phyloP scores from a whole-genome alignment of 2,797 vertebrate species.

The Scyliorhinus canicula region DNA sequence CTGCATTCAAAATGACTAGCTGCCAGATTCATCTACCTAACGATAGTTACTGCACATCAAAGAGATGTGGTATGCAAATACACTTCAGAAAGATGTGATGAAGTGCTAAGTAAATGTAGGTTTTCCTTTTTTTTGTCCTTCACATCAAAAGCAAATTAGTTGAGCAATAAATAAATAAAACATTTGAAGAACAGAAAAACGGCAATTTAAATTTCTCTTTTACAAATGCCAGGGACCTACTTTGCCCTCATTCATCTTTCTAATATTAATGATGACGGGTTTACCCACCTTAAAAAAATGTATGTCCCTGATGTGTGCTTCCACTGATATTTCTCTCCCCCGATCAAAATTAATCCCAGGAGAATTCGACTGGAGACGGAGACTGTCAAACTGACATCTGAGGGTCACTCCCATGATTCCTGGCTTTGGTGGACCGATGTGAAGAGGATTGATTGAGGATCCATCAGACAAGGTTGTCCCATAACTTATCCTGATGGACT shows the following conservation, averaged over 20 bases:
- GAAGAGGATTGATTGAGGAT: constrained; percentile 46
- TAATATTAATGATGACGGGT: constrained; percentile 9
- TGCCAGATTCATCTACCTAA: background rate
- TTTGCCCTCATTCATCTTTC: constrained; percentile 32
- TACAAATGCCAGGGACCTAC: background rate
- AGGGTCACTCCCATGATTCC: background rate
- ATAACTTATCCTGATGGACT: constrained; percentile 52
- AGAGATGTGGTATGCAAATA: background rate
- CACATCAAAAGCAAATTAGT: background rate
- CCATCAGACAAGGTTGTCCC: constrained; percentile 45
- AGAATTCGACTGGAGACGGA: background rate
- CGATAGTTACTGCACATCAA: background rate
- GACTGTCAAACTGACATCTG: background rate
- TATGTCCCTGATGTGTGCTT: background rate
- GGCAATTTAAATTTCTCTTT: constrained; percentile 19
- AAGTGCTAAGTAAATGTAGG: background rate
- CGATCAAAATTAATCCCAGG: background rate
- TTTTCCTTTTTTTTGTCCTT: background rate
- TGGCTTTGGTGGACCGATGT: background rate
- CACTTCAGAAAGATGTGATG: background rate
- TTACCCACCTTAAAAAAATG: background rate
- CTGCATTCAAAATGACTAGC: background rate
- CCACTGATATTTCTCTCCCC: background rate
- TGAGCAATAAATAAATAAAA: constrained; percentile 31
- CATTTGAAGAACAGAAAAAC: background rate